phyloP scores from a whole-genome alignment of 2,888 invertebrate genomes.

The Sialis fuliginosa region DNA sequence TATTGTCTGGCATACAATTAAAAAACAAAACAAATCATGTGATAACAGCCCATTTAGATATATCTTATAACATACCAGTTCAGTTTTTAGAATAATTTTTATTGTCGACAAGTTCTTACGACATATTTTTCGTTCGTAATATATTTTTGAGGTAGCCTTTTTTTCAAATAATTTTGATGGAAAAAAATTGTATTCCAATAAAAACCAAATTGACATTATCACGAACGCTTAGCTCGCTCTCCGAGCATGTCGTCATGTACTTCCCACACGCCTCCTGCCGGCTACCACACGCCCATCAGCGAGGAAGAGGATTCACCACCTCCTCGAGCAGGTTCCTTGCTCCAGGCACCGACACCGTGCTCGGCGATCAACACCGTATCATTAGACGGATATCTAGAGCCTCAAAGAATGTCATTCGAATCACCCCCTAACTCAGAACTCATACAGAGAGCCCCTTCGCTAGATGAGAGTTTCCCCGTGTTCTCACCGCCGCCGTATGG shows the following conservation, averaged over 20 bases:
- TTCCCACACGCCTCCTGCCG: constrained; percentile 43
- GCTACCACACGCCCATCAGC: constrained; percentile 65
- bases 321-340: constrained; percentile 32
- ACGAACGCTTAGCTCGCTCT: constrained; percentile 33
- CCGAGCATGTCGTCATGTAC: constrained; percentile 41
- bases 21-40: too few species aligned
- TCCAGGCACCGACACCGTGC: constrained; percentile 53
- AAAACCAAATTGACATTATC: constrained; percentile 8
- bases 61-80: too few species aligned
- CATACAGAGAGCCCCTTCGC: constrained; percentile 44
- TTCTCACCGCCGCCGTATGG: constrained; percentile 66
- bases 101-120: too few species aligned
- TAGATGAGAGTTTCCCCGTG: constrained; percentile 71
- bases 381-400: constrained; percentile 72
- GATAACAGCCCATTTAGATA: too few species aligned
- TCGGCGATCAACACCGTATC: constrained; percentile 73
- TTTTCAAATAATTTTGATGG: too few species aligned
- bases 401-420: constrained; percentile 62
- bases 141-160: too few species aligned
- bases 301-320: constrained; percentile 32
- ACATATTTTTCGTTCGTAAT: too few species aligned
- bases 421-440: constrained; percentile 61
- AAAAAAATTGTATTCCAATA: not conserved
- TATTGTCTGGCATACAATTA: too few species aligned
- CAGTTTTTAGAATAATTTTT: too few species aligned